Evolutionary conservation across 1,140 invertebrate genomes (phyloP), one percentile per base, ranked within the genome.

Genomic region (Metopolophium dirhodum): DNA sequence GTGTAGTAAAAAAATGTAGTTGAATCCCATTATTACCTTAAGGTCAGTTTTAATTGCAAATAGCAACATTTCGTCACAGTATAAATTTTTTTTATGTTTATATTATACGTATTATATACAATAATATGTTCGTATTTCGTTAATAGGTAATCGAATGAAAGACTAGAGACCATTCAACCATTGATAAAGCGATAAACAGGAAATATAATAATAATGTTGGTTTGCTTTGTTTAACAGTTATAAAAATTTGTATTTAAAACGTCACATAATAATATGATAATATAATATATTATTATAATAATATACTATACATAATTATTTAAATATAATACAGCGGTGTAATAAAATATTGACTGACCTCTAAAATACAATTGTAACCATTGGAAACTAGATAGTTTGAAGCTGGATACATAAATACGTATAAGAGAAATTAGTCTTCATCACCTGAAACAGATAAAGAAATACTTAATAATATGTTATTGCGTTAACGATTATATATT

Each of bases 361-460:
- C 51, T 89, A 54, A 89, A 89, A 6, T 54, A 57, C 22, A 57
- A 57, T 89, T 57, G 35, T 54, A 26, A 22, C n/a, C 88, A 37
- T 89, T 89, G 51, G 35, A 89, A 57, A 89, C 49, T 57, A 35
- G 88, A 57, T 41, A 14, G 9, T 18, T 57, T 35, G 88, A 41
- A 89, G 41, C 88, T 89, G 49, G 35, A 37, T 37, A 41, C 51
- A 26, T 89, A 89, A 41, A 57, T 41, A 41, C 51, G 1, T 22
- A 20, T 37, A 18, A 57, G 35, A 57, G 35, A 57, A 89, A 89
- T 89, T 54, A 14, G 22, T 37, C 86, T 88, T 88, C 47, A 89
- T 89, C 88, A 57, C 88, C 88, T 89, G 23, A 57, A 89, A 89
- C 88, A 57, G 57, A 86, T 14, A 86, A 86, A 57, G 20, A 37